Base-by-base conservation (phyloP, 2,113 vertebrate genomes). In the Thunnus maccoyii region DNA sequence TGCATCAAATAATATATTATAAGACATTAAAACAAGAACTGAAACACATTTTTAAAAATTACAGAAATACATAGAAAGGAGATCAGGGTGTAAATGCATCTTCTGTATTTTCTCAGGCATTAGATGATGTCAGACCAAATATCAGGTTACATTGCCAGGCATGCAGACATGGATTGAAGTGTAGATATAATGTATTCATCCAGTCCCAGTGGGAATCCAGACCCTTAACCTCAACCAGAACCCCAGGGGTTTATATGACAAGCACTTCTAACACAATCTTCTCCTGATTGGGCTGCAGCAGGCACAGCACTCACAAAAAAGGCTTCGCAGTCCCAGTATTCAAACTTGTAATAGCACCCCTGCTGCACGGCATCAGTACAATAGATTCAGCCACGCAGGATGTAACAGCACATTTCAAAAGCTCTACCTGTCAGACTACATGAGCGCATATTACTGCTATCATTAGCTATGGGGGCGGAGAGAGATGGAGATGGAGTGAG, bases 271-370 rank as follows among this genome's bases (percentile, higher is more conserved):
- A 80, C 73, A 88, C 74, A 88, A 82, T 82, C 72, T 47, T 3
- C 73, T 73, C 52, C 84, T 88, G 84, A 85, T 88, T 86, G 76
- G 54, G 80, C 80, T 77, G 80, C 85, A 72, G 80, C 56, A 56
- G 76, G 46, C 62, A 15, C 64, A 51, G 47, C 56, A 46, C 66
- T 73, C 17, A 17, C 86, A 85, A 44, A 78, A 30, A 64, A 76
- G 50, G 57, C 71, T 17, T 1, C 67, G 65, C 76, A 52, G 75
- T 51, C 62, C 72, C 69, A 62, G 52, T 61, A 80, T 78, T 80
- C 62, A 78, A 17, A 65, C 71, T 66, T 55, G 3, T 73, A 67
- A 88, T 78, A 50, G 78, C 72, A 61, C 67, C 76, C 66, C 61
- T 78, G 65, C 76, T 68, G 71, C 78, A 65, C 47, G 0, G 17